Evolutionary conservation across 2,888 invertebrate species (phyloP).

Genomic region (Melieria crassipennis): DNA sequence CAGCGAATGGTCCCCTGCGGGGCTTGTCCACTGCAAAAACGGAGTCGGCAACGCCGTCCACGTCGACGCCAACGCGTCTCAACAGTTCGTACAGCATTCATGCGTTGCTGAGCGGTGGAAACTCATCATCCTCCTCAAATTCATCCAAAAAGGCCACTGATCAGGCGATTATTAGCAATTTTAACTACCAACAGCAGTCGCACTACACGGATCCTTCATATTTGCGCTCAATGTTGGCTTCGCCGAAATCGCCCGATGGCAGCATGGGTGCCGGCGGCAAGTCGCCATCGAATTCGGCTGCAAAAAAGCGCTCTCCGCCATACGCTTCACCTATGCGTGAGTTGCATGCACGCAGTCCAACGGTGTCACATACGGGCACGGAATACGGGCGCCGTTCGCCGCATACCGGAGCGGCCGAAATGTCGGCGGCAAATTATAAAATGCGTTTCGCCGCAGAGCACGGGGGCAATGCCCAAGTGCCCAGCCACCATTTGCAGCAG

Average conservation of each 20-base stretch:
- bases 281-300: conserved; percentile 47
- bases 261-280: conserved; percentile 41
- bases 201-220: conserved; percentile 53
- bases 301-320: conserved; percentile 61
- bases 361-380: conserved; percentile 42
- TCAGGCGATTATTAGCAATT: conserved; percentile 54
- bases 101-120: conserved; percentile 74
- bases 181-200: conserved; percentile 46
- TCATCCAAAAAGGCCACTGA: conserved; percentile 50
- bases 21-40: conserved; percentile 26
- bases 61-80: conserved; percentile 60
- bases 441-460: conserved; percentile 41
- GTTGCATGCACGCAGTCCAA: conserved; percentile 49
- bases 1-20: conserved; percentile 30
- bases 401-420: conserved; percentile 46
- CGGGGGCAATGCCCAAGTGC: conserved; percentile 38
- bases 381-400: conserved; percentile 56
- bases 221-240: conserved; percentile 61
- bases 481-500: conserved; percentile 46
- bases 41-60: conserved; percentile 12
- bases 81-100: conserved; percentile 87
- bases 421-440: conserved; percentile 43
- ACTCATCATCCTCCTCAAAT: conserved; percentile 39
- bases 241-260: conserved; percentile 65
- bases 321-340: conserved; percentile 57